Evolutionary conservation across 1,140 invertebrate species (phyloP), one percentile per base, ranked within the genome.

Genomic region (Panagrolaimus sp.): DNA sequence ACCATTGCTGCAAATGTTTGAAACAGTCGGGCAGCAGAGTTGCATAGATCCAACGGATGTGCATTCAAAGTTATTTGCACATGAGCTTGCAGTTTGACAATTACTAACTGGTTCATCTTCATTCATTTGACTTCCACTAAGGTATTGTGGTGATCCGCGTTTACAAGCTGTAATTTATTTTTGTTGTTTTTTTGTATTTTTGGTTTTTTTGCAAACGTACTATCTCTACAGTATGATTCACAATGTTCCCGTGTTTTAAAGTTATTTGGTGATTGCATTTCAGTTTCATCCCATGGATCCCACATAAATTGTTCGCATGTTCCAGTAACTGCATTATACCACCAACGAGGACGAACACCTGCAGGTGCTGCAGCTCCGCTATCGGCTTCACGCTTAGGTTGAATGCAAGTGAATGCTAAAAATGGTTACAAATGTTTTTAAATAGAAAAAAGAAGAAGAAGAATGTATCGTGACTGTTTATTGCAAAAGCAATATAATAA

Each of bases 261-360:
- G 70, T 81, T 81, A 73, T 81, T 81, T 17, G 79, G 79, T 43
- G 78, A 81, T 69, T 81, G 79, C 63, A 83, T 71, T 63, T 82
- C 79, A 43, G 70, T 74, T 68, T 83, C 79, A 69, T 81, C 79
- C 79, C 80, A 83, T 17, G 81, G 81, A 63, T 81, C 81, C 81
- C 81, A 81, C 81, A 81, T 81, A 70, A 81, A 81, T 64, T 81
- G 79, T 67, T 81, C 80, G 64, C 79, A 81, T 12, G 77, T 81
- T 10, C 74, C 79, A 58, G 79, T 81, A n/a, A 81, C 81, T 15
- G 78, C 76, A 58, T 81, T 81, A 70, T 76, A 81, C 79, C 77
- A 77, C 76, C 75, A 77, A n/a, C 76, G 68, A 44, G 79, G 82
- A 24, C 79, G 68, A 17, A 81, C 79, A 58, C 79, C 79, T 21